These are phyloP conservation scores for Syritta pipiens DNA, from an alignment of 2,888 invertebrate genomes.

Conservation along the genomic window DNA sequence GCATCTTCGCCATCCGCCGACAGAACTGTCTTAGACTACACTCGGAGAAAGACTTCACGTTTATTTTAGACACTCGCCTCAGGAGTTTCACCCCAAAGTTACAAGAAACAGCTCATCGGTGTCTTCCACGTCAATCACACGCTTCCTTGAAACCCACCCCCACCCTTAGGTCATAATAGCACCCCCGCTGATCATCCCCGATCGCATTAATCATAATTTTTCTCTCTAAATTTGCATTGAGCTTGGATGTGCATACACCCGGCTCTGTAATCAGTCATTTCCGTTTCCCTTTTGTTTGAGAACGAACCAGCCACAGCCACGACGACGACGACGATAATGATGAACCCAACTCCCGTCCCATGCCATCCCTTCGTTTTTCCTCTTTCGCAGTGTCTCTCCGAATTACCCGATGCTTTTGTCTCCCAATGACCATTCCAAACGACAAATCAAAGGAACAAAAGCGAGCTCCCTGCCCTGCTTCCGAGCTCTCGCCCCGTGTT, in stretches of 20 bases:
- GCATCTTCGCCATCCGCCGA: too few relatives aligned
- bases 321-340: conserved; percentile 17
- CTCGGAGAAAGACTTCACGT: too few relatives aligned
- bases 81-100: too few relatives aligned
- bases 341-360: conserved; percentile 18
- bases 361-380: conserved; percentile 19
- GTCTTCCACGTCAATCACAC: too few relatives aligned
- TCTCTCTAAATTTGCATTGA: conserved; percentile 39
- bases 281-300: conserved; percentile 46
- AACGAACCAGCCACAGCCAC: neutral
- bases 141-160: too few relatives aligned
- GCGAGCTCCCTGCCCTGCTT: conserved; percentile 22
- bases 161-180: too few relatives aligned
- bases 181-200: conserved; percentile 36
- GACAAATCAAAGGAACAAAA: conserved; percentile 42
- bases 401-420: conserved; percentile 37
- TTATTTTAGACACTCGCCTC: too few relatives aligned
- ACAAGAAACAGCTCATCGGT: too few relatives aligned
- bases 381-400: neutral
- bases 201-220: conserved; percentile 19
- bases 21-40: too few relatives aligned
- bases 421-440: conserved; percentile 19
- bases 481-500: neutral
- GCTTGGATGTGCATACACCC: conserved; percentile 24
- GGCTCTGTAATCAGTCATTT: conserved; percentile 56